phyloP scores from a whole-genome alignment of 2,888 invertebrate species.

The Philopedon plagiatum region DNA sequence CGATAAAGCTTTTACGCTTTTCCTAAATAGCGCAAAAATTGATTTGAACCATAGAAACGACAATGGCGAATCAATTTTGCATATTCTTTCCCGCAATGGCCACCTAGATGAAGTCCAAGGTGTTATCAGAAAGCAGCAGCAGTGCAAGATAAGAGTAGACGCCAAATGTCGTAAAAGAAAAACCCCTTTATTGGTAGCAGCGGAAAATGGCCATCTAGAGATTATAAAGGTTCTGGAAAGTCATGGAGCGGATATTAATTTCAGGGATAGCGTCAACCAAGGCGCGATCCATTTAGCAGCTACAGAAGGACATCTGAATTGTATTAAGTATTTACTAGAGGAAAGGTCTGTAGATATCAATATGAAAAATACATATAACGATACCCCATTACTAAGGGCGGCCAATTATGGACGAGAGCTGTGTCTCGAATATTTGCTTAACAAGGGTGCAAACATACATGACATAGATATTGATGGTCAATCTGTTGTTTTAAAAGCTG shows the following conservation, averaged over 20 bases:
- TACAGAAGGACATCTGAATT: background rate
- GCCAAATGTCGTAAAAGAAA: conserved; percentile 10
- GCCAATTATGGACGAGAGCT: background rate
- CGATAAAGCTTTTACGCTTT: background rate
- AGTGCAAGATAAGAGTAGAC: background rate
- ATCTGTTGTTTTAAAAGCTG: background rate
- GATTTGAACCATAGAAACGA: background rate
- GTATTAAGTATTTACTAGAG: conserved; percentile 1
- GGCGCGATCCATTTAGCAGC: background rate
- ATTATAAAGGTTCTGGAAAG: background rate
- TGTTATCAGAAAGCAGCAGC: background rate
- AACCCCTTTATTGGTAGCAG: background rate
- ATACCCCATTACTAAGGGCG: background rate
- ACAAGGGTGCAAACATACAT: background rate
- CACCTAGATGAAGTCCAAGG: background rate
- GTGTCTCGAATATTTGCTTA: background rate
- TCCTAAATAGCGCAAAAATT: background rate
- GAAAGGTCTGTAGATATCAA: background rate
- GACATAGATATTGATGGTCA: background rate
- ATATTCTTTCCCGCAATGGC: background rate
- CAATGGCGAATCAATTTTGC: conserved; percentile 4
- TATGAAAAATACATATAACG: background rate
- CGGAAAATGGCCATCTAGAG: background rate
- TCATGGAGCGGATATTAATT: background rate
- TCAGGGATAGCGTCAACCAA: background rate